A percentile compares a stretch with the other conserved stretches of the same genome.
phyloP scores from a whole-genome alignment of 2,113 vertebrate species.

The Protobothrops mucrosquamatus region DNA sequence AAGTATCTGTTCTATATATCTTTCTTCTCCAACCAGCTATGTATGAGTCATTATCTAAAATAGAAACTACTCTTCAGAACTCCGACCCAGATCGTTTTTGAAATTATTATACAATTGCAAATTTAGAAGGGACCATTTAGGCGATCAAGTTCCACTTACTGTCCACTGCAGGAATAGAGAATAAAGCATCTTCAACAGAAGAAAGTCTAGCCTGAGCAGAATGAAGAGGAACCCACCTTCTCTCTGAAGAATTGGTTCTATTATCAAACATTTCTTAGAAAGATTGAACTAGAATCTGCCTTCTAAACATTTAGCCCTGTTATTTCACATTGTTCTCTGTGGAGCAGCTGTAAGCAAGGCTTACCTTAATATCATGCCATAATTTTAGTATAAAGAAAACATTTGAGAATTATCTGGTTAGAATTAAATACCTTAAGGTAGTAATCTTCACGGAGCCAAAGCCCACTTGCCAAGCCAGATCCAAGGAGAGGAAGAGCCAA shows the following conservation, averaged over 20 bases:
- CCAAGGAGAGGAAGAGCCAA: slow-evolving; percentile 34
- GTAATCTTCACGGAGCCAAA: background rate
- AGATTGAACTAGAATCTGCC: background rate
- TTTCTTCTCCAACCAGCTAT: too few relatives aligned
- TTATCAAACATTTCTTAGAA: background rate
- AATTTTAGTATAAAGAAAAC: background rate
- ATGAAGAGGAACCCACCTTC: too few relatives aligned
- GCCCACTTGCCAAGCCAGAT: slow-evolving; percentile 14
- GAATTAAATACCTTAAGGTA: slow-evolving; percentile 26
- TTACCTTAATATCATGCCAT: background rate
- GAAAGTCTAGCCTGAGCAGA: background rate
- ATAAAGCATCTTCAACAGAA: background rate
- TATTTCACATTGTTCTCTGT: background rate
- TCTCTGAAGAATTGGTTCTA: background rate
- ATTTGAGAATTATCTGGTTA: background rate
- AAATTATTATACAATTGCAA: background rate
- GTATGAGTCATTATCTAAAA: too few relatives aligned
- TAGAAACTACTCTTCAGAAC: too few relatives aligned
- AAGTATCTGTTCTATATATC: too few relatives aligned
- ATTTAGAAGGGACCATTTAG: background rate
- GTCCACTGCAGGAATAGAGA: background rate
- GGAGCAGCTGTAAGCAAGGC: background rate
- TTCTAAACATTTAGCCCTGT: background rate
- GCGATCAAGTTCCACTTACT: background rate
- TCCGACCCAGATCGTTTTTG: background rate